A percentile compares a stretch with the other conserved stretches of the same genome.
Conservation (phyloP, 2,797 vertebrate genomes). For the Eleutherodactylus coqui region DNA sequence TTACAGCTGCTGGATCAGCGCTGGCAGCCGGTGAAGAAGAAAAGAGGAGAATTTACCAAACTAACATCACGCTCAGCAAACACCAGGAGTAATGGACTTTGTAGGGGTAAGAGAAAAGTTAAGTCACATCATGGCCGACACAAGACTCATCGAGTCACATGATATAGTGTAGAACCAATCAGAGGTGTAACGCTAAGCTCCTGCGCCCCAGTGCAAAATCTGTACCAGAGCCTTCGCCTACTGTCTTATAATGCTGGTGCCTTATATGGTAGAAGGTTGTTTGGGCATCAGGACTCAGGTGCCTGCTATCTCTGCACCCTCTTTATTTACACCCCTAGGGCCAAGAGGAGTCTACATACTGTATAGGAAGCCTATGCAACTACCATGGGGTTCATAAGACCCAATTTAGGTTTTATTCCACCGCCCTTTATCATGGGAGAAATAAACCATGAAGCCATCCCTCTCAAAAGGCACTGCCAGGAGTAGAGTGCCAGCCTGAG, state of each 20-base stretch:
- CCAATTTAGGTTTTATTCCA: too few relatives aligned
- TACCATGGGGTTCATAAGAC: too few relatives aligned
- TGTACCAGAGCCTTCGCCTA: too few relatives aligned
- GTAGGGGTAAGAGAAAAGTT: background rate
- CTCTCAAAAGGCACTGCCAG: too few relatives aligned
- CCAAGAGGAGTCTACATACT: background rate
- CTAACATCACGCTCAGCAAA: background rate
- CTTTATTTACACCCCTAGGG: background rate
- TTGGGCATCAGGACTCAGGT: background rate
- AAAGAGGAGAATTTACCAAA: conserved; percentile 35
- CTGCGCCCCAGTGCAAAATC: background rate
- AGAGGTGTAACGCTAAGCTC: background rate
- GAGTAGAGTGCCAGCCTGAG: too few relatives aligned
- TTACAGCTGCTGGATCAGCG: conserved; percentile 48
- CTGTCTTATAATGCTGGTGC: background rate
- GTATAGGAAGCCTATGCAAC: background rate
- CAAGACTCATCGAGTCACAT: background rate
- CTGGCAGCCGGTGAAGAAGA: conserved; percentile 10
- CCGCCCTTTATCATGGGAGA: background rate
- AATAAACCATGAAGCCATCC: background rate
- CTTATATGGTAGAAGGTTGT: too few relatives aligned
- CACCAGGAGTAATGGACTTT: background rate
- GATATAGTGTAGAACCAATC: background rate
- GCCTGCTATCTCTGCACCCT: background rate
- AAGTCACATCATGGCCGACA: background rate